Conservation (phyloP, 2,888 invertebrate species). For the Mythimna impura region DNA sequence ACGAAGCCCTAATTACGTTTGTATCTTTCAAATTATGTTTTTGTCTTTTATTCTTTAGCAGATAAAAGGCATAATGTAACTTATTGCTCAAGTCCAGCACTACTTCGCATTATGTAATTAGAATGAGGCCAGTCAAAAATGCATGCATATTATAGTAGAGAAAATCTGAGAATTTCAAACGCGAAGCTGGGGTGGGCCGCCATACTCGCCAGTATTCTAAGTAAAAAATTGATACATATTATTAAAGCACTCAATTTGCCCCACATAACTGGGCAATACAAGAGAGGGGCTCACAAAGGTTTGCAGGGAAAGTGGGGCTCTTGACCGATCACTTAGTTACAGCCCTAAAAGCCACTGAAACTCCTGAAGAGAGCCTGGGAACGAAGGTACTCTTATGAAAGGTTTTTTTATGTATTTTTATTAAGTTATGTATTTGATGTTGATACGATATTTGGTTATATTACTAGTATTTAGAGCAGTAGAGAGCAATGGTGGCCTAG, state of each 20-base stretch:
- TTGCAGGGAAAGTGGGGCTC: slow-evolving; percentile 51
- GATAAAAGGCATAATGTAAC: no score
- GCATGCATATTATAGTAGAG: no score
- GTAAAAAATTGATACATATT: slow-evolving; percentile 24
- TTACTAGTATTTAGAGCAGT: background rate
- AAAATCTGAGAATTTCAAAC: no score
- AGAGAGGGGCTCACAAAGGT: slow-evolving; percentile 61
- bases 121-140: no score
- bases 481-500: no score
- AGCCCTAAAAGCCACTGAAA: slow-evolving; percentile 58
- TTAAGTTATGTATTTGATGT: background rate
- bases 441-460: background rate
- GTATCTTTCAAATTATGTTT: no score
- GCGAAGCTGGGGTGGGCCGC: no score
- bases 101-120: no score
- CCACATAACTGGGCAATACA: slow-evolving; percentile 54
- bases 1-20: no score
- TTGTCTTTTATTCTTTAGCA: no score
- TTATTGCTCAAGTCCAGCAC: no score
- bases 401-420: slow-evolving; percentile 21
- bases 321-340: slow-evolving; percentile 69
- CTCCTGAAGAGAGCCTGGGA: slow-evolving; percentile 37
- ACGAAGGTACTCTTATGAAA: background rate
- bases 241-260: slow-evolving; percentile 51
- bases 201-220: no score